Evolutionary conservation across 2,113 vertebrate species (phyloP), one percentile per base, ranked within the genome.

Genomic region (Neogobius melanostomus): DNA sequence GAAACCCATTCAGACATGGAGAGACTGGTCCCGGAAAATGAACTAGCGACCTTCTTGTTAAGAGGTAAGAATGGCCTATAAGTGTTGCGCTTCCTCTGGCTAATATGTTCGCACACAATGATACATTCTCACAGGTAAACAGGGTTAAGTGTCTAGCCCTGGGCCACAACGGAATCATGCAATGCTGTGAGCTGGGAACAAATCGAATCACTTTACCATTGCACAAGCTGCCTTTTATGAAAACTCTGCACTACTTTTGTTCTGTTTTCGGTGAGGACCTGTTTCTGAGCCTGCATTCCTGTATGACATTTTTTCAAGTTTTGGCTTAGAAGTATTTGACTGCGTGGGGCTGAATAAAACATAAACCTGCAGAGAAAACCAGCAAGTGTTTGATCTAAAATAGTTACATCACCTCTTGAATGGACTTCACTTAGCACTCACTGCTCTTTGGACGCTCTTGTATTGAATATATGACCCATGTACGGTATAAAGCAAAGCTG

Each of bases 401-500:
- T 53, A 11, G 9, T 56, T 16, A n/a, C 4, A 54, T 16, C 17
- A 54, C 7, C 52, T 54, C 52, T 17, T 54, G 52, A 17, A 21
- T 54, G 52, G 52, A 21, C 52, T 21, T 21, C 16, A 17, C 8
- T 5, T 28, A 11, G 9, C 9, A 56, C 17, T 56, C 3, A 16
- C 44, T 50, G 6, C 49, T 77, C 16, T 11, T 72, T 59, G 21
- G 45, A 45, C 8, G 4, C 66, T 44, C 45, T 56, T 83, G 71
- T 17, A 65, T 75, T 79, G 17, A 70, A 76, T 49, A 50, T 75
- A 64, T 36, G 28, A 36, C 28, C 28, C 28, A 36, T 36, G 28
- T 36, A 36, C 28, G 3, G 79, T 54, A 21, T 60, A 68, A 77
- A 79, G 65, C n/a, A 6, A 46, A 8, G 59, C 64, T 52, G 36